Conservation (phyloP, 1,140 invertebrate species). For the Nasonia vitripennis region DNA sequence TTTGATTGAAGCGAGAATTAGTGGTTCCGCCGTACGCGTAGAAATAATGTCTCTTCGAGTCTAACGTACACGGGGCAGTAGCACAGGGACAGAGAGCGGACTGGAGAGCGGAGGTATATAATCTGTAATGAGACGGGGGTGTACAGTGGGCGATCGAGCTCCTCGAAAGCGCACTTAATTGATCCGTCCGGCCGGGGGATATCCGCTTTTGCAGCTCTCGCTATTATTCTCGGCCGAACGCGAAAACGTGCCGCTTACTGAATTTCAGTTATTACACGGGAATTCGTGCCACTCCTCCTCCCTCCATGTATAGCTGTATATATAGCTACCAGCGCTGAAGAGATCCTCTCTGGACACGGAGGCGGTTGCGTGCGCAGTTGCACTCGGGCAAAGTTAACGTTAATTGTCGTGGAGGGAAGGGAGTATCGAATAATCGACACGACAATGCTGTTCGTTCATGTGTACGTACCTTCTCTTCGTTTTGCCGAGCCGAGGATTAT, state of each 20-base stretch:
- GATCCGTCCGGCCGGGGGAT: background rate
- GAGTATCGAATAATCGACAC: background rate
- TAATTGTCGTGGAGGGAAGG: background rate
- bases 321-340: background rate
- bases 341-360: conserved; percentile 11
- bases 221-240: background rate
- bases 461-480: no score
- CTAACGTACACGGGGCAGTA: no score
- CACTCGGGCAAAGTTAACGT: conserved; percentile 2
- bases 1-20: conserved; percentile 33
- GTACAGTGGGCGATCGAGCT: background rate
- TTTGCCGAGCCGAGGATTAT: no score
- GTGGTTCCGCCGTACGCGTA: background rate
- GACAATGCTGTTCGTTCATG: background rate
- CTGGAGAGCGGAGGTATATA: background rate
- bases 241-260: conserved; percentile 37
- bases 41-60: no score
- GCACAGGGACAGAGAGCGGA: background rate
- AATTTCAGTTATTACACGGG: conserved; percentile 37
- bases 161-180: conserved; percentile 16
- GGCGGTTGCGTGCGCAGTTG: background rate
- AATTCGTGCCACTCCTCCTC: background rate
- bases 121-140: conserved; percentile 14
- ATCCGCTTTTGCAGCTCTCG: background rate
- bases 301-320: no score